These are phyloP conservation scores for Eilema griseolum DNA, from an alignment of 2,888 invertebrate species.

Conservation along the genomic window DNA sequence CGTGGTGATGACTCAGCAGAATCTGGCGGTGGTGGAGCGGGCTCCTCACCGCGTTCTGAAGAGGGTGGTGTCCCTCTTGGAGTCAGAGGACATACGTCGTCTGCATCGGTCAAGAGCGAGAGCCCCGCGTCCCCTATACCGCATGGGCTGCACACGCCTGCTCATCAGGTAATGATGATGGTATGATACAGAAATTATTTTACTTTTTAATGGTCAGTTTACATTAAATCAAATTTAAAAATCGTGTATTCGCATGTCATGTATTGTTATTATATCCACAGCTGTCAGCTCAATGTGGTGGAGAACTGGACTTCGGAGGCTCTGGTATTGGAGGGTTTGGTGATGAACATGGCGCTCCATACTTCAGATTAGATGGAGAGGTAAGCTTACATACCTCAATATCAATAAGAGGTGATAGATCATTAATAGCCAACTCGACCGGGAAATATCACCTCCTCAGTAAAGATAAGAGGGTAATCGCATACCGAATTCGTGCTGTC, in stretches of 20 bases:
- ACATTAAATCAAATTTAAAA: too few species aligned
- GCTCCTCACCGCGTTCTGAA: constrained; percentile 84
- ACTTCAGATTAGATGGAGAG: constrained; percentile 84
- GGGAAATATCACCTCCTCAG: background rate
- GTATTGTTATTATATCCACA: constrained; percentile 51
- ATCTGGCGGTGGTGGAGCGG: constrained; percentile 86
- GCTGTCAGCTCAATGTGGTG: constrained; percentile 83
- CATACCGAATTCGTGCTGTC: background rate
- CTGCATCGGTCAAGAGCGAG: constrained; percentile 96
- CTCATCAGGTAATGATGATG: constrained; percentile 75
- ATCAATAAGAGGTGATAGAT: background rate
- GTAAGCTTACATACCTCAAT: constrained; percentile 54
- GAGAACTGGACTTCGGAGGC: constrained; percentile 81
- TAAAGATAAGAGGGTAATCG: background rate
- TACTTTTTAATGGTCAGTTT: background rate
- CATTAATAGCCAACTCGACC: background rate
- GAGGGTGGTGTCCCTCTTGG: constrained; percentile 84
- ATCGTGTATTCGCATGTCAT: background rate
- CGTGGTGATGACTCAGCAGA: constrained; percentile 87
- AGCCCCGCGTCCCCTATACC: constrained; percentile 86
- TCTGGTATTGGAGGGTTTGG: constrained; percentile 81
- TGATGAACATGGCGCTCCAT: constrained; percentile 81
- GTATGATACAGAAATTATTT: constrained; percentile 20
- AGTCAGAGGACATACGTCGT: constrained; percentile 94
- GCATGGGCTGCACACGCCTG: constrained; percentile 76